Conservation (phyloP, 2,113 vertebrate genomes). For the Myrmecophaga tridactyla region DNA sequence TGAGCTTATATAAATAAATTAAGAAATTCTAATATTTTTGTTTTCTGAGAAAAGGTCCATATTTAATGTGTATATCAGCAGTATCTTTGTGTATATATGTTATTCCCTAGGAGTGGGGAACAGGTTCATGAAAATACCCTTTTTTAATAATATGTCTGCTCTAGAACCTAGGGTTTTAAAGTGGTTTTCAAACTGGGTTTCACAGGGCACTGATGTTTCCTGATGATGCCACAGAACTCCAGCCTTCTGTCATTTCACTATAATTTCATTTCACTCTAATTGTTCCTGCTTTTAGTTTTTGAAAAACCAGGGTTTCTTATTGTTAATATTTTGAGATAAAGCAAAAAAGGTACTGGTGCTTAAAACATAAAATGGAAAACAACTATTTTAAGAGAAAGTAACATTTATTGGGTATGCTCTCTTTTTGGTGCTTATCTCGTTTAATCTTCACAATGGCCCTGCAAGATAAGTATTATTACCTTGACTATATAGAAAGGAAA, state of each 20-base stretch:
- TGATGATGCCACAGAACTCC: background rate
- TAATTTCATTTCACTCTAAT: background rate
- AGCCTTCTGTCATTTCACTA: background rate
- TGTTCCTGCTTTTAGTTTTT: conserved; percentile 22
- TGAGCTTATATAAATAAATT: background rate
- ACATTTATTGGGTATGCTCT: background rate
- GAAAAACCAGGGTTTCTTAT: background rate
- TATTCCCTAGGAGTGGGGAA: background rate
- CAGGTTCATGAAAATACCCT: background rate
- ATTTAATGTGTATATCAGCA: background rate
- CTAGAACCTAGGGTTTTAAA: background rate
- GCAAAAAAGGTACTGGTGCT: background rate
- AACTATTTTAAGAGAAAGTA: background rate
- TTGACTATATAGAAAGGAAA: background rate
- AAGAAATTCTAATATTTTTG: background rate
- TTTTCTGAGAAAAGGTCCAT: background rate
- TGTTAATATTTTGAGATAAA: background rate
- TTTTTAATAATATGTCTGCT: background rate
- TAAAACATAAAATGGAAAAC: background rate
- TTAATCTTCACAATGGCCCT: background rate
- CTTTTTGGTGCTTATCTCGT: background rate
- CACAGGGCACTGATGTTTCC: background rate
- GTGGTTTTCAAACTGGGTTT: background rate
- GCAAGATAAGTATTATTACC: background rate
- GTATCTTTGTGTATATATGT: background rate